Evolutionary conservation across 1,140 invertebrate genomes (phyloP).

Genomic region (Rhyzopertha dominica): DNA sequence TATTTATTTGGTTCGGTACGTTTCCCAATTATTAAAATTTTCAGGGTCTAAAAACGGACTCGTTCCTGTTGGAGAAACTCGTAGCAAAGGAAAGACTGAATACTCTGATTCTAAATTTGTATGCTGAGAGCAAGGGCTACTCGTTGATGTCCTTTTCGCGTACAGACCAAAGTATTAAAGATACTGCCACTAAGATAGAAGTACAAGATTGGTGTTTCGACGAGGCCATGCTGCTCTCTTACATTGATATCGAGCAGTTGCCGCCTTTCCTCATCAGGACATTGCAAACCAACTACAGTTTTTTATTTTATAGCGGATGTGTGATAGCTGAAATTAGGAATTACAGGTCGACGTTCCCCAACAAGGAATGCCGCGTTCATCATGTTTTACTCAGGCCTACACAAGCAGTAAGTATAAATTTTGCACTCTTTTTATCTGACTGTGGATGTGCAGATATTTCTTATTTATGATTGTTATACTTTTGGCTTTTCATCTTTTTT

Average conservation of each 20-base stretch:
- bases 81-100: slow-evolving; percentile 79
- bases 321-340: slow-evolving; percentile 88
- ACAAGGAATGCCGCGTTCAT: slow-evolving; percentile 67
- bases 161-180: slow-evolving; percentile 47
- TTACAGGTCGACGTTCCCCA: slow-evolving; percentile 71
- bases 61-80: slow-evolving; percentile 69
- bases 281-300: slow-evolving; percentile 70
- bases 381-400: slow-evolving; percentile 86
- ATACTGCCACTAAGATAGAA: slow-evolving; percentile 58
- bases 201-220: slow-evolving; percentile 72
- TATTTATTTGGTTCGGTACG: slow-evolving; percentile 17
- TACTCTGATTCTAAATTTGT: slow-evolving; percentile 84
- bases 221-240: slow-evolving; percentile 69
- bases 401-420: slow-evolving; percentile 61
- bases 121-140: slow-evolving; percentile 88
- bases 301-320: slow-evolving; percentile 86
- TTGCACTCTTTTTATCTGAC: too few relatives aligned
- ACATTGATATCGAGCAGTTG: slow-evolving; percentile 80
- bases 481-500: too few relatives aligned
- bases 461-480: too few relatives aligned
- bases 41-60: slow-evolving; percentile 56
- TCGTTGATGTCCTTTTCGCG: slow-evolving; percentile 57
- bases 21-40: slow-evolving; percentile 16
- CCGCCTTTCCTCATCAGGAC: slow-evolving; percentile 81
- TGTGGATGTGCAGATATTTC: too few relatives aligned